Conservation (phyloP, 2,113 vertebrate genomes). For the Pyrgilauda ruficollis region DNA sequence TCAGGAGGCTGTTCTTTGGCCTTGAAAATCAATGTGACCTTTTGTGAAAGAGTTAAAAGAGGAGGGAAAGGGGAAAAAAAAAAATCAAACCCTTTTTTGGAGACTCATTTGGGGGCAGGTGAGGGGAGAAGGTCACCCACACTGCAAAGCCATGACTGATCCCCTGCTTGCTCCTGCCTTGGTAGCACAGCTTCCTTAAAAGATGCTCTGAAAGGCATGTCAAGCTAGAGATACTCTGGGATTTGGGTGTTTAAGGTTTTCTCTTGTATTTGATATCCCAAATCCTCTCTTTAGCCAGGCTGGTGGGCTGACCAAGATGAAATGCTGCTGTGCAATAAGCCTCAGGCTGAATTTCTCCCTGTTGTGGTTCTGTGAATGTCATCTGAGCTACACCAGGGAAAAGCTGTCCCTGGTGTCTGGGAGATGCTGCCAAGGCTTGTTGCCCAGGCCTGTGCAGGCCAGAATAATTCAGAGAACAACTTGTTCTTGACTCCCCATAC, state of each 20-base stretch:
- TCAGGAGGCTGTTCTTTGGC: not conserved
- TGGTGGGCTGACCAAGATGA: not conserved
- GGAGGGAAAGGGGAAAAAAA: not conserved
- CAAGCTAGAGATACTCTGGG: not conserved
- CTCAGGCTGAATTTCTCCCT: not conserved
- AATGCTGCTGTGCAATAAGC: not conserved
- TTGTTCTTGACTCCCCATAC: not conserved
- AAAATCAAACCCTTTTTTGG: not conserved
- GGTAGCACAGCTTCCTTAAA: not conserved
- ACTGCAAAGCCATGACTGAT: not conserved
- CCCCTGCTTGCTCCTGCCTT: not conserved
- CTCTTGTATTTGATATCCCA: not conserved
- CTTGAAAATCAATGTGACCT: slow-evolving; percentile 25
- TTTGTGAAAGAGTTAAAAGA: slow-evolving; percentile 16
- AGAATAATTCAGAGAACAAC: not conserved
- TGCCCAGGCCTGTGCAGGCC: not conserved
- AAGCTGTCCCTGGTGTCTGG: not conserved
- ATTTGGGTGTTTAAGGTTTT: slow-evolving; percentile 8
- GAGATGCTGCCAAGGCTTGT: not conserved
- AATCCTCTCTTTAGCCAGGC: not conserved
- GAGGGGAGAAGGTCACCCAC: not conserved
- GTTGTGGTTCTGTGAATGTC: not conserved
- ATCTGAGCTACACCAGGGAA: not conserved
- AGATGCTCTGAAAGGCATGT: not conserved
- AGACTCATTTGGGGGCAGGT: not conserved